Base-by-base conservation (phyloP, 1,140 invertebrate genomes). In the Drosophila pseudoobscura region DNA sequence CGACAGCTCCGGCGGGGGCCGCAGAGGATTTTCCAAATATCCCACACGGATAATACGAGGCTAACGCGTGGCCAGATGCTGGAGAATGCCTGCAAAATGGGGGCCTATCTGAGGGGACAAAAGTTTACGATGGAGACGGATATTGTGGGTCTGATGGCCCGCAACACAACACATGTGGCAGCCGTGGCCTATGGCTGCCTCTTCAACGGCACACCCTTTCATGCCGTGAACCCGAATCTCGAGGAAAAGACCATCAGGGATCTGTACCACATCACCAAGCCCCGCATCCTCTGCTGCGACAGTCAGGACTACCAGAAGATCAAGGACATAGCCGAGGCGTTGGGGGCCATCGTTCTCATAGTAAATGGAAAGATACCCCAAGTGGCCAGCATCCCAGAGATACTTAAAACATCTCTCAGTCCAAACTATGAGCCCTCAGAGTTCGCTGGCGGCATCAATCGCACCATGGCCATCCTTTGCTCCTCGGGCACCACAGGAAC, bases 401-500 rank as follows among this genome's bases (percentile, higher is more conserved):
- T 91, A 1, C 56, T 91, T 0, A 59, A 89, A 47, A 53, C 50
- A 9, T 44, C 77, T 15, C 45, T 82, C 0, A 49, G 29, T 2
- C 84, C 88, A 15, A 58, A 75, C 13, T 84, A 78, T 11, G 52
- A 79, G 45, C 88, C 78, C 0, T 26, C 52, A 1, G 53, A 59
- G 46, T 80, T 90, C 2, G 45, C 78, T 7, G 31, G 68, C 0
- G 89, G 85, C 9, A 76, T 74, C 1, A 88, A 91, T 53, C 78
- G 89, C 44, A 89, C 76, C 7, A 80, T 89, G 43, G 76, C 90
- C 3, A 91, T 94, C 46, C 69, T 93, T 1, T 93, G 89, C 60
- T 93, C 95, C 0, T 96, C 95, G 60, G 96, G 96, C n/a, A 97
- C 96, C 5, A 97, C 96, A 22, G 95, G 96, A 41, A 91, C 94